These are phyloP conservation scores for Anniella stebbinsi DNA, from an alignment of 2,797 vertebrate genomes.

Conservation along the genomic window DNA sequence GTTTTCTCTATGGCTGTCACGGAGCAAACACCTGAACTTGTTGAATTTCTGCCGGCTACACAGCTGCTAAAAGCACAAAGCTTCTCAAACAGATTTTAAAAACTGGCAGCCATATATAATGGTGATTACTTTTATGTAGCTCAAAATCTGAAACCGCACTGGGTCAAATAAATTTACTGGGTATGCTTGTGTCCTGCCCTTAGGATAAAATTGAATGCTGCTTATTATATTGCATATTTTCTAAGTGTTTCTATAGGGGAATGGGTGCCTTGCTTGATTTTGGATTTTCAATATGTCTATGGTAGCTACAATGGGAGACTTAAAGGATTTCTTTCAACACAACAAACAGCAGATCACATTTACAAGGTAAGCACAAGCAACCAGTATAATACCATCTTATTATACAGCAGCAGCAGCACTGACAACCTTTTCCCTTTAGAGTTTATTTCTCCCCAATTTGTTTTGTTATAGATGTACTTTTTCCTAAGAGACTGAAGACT, in stretches of 20 bases:
- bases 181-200: slow-evolving; percentile 50
- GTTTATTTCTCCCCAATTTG: not conserved
- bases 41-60: not conserved
- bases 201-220: slow-evolving; percentile 60
- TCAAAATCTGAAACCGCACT: slow-evolving; percentile 87
- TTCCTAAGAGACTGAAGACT: slow-evolving; percentile 22
- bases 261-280: slow-evolving; percentile 54
- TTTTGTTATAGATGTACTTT: not conserved
- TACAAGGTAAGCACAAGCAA: slow-evolving; percentile 75
- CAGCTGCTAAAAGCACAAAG: not conserved
- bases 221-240: slow-evolving; percentile 5
- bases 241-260: not conserved
- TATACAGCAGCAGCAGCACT: slow-evolving; percentile 21
- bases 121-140: slow-evolving; percentile 79
- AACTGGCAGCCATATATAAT: slow-evolving; percentile 66
- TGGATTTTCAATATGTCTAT: slow-evolving; percentile 43
- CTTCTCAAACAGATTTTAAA: no score
- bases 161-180: slow-evolving; percentile 79
- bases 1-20: not conserved
- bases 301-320: slow-evolving; percentile 53
- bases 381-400: slow-evolving; percentile 22
- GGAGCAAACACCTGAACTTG: not conserved
- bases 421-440: not conserved
- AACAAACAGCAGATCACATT: slow-evolving; percentile 60
- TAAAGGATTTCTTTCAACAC: slow-evolving; percentile 49